Base-by-base conservation (phyloP, 2,113 vertebrate genomes). In the Stigmatopora nigra region DNA sequence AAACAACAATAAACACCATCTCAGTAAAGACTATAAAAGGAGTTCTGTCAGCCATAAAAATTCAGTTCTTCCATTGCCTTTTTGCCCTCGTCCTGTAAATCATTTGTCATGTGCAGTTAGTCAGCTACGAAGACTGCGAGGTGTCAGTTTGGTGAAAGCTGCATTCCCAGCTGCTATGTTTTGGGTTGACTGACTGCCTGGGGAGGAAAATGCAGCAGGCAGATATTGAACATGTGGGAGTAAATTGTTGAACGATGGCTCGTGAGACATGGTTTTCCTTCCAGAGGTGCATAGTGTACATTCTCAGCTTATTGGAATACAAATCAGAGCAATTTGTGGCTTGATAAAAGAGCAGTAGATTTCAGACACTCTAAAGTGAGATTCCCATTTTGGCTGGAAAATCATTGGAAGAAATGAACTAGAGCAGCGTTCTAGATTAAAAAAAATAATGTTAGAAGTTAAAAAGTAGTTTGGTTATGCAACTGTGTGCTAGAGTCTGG, bases 141-240 rank as follows among this genome's bases (percentile, higher is more conserved):
- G 79, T 72, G 67, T 75, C 55, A 15, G 64, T 57, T 79, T 70
- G 38, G 72, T 65, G 70, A 63, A 9, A 64, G 61, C 70, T 73
- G 16, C 76, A 79, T 81, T 82, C 78, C 51, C 81, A 83, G 82
- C 80, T 84, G 84, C 72, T 79, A 7, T 3, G 22, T 35, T 65
- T 69, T 63, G 38, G 57, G 44, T 63, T 65, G 63, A 68, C 73
- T 1, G 71, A 69, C 55, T 67, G 51, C 12, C 47, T 12, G 68
- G 67, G 25, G 16, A 61, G 59, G 59, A 60, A 45, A 63, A 68
- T 9, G 19, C 10, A 1, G 58, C 36, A 49, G 45, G 61, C 61
- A 71, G 63, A 73, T 17, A 45, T 52, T 0, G 0, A 31, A 22
- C 25, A 63, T 14, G 16, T 4, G 15, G 15, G 20, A 14, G 48